These are phyloP conservation scores for Cosmopolites sordidus DNA, from an alignment of 2,888 invertebrate species.

Conservation along the genomic window DNA sequence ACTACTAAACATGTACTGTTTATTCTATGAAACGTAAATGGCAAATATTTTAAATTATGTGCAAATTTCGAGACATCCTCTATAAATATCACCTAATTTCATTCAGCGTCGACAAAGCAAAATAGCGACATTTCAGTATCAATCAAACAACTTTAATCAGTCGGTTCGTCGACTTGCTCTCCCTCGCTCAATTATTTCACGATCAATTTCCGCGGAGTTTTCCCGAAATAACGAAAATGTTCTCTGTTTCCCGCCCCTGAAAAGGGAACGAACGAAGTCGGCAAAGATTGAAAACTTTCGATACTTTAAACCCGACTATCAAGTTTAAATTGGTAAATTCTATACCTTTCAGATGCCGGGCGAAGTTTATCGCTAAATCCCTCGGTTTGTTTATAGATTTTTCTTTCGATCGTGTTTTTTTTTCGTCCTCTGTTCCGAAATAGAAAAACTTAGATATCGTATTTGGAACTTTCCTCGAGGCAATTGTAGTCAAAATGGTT, in stretches of 20 bases:
- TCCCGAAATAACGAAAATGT: not conserved
- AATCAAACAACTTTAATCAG: conserved; percentile 1
- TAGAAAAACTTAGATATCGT: too few relatives aligned
- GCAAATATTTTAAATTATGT: too few relatives aligned
- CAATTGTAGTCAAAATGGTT: too few relatives aligned
- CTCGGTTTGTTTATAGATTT: not conserved
- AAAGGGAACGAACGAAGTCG: conserved; percentile 1
- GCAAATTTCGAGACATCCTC: too few relatives aligned
- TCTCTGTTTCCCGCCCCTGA: conserved; percentile 1
- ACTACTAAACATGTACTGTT: too few relatives aligned
- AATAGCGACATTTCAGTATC: not conserved
- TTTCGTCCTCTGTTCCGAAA: too few relatives aligned
- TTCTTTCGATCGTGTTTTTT: not conserved
- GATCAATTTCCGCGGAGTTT: not conserved
- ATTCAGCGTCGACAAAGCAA: not conserved
- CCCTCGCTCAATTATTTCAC: conserved; percentile 1
- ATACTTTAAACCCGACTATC: conserved; percentile 7
- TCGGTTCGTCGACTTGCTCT: not conserved
- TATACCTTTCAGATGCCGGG: conserved; percentile 1
- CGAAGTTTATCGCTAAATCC: not conserved
- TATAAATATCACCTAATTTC: too few relatives aligned
- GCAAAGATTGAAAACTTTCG: conserved; percentile 7
- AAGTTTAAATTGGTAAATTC: conserved; percentile 7
- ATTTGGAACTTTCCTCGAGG: too few relatives aligned
- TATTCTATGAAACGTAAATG: too few relatives aligned